Base-by-base conservation (phyloP, 1,140 invertebrate species). In the Drosophila arawakana region DNA sequence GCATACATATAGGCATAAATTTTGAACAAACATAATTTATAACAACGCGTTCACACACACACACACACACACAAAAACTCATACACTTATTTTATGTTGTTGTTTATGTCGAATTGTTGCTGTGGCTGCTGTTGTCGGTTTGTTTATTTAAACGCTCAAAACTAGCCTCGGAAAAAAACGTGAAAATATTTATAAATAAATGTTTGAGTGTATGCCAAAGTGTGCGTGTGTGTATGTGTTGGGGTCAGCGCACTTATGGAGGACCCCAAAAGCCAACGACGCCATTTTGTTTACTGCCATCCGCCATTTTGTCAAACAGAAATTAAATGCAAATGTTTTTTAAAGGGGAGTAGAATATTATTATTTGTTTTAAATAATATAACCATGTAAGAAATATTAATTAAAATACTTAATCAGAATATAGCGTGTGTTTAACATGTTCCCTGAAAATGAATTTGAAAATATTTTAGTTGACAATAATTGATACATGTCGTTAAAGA, bases 11-110 rank as follows among this genome's bases (percentile, higher is more conserved):
- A 67, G 65, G 77, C 81, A 85, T 84, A 84, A 84, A 84, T 85
- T 84, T 85, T 84, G 62, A 85, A 73, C 73, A 84, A 84, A 84
- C 81, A 84, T 84, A 84, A 84, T 84, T 84, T 84, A 84, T 84
- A 85, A 84, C 84, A 83, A 80, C 84, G 7, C 41, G 13, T 11
- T 13, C 41, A 43, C n/a, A 13, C 11, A 43, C n/a, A 41, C 39
- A 41, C 39, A 41, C 4, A 41, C 9, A 43, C n/a, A 13, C n/a
- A 25, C 15, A 15, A 3, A 41, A 2, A 43, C 18, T 21, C 25
- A 85, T 79, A 76, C 60, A 88, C 83, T 77, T 67, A 86, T 72
- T 88, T 82, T 30, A 30, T 30, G 78, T 76, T 81, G 74, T 78
- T 71, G 67, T 30, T 79, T 62, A 15, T 69, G 69, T 41, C 52